Conservation (phyloP, 2,113 vertebrate species). For the Eubucco bourcierii region DNA sequence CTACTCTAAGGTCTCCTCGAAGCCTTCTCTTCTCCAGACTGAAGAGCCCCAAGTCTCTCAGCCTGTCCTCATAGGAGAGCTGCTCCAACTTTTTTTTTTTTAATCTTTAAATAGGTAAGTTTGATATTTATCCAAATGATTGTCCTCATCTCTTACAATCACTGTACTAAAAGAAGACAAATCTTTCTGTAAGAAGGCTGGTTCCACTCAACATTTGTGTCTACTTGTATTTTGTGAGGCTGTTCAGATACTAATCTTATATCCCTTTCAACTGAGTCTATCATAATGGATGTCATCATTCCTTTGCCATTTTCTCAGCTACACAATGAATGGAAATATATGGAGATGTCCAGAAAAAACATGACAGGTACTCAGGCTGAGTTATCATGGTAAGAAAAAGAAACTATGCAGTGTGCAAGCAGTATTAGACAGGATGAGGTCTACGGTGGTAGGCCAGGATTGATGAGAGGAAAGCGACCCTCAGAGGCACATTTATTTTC, state of each 20-base stretch:
- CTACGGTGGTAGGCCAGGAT: not conserved
- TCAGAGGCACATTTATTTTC: not conserved
- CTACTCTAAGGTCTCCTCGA: too few relatives aligned
- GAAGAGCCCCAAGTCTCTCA: too few relatives aligned
- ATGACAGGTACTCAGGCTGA: not conserved
- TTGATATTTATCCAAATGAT: not conserved
- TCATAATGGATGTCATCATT: not conserved
- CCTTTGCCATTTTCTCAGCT: not conserved
- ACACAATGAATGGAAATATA: not conserved
- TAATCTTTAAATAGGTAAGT: not conserved
- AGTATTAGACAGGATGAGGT: not conserved
- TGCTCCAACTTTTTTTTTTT: not conserved
- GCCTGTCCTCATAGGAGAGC: too few relatives aligned
- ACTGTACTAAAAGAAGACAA: not conserved
- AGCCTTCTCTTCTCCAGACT: too few relatives aligned
- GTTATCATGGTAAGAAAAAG: not conserved
- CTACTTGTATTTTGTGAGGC: not conserved
- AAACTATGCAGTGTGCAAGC: not conserved
- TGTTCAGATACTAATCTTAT: not conserved
- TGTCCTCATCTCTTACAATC: not conserved
- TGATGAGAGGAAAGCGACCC: not conserved
- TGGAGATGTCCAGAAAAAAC: not conserved
- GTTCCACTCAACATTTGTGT: not conserved
- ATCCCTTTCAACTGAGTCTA: not conserved
- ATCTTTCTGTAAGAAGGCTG: not conserved